Conservation (phyloP, 2,888 invertebrate genomes). For the Hedya salicella region DNA sequence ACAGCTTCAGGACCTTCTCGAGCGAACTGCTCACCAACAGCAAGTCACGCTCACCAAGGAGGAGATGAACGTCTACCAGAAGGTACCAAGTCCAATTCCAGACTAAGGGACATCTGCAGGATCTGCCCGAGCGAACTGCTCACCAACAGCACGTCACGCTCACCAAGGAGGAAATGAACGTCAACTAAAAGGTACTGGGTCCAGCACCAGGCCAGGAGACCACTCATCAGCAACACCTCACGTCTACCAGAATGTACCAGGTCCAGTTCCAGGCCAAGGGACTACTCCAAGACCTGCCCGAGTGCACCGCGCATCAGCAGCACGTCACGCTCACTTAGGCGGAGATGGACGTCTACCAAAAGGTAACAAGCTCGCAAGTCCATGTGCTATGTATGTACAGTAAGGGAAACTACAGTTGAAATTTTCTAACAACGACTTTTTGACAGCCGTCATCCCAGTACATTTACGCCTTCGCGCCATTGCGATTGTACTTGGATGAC, state of each 20-base stretch:
- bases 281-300: slow-evolving; percentile 86
- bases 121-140: slow-evolving; percentile 86
- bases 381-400: too few species aligned
- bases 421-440: too few species aligned
- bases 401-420: too few species aligned
- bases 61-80: slow-evolving; percentile 92
- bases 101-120: slow-evolving; percentile 85
- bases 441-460: too few species aligned
- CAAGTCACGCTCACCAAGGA: slow-evolving; percentile 87
- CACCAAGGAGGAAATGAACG: slow-evolving; percentile 88
- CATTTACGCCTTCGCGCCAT: too few species aligned
- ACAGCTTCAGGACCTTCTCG: slow-evolving; percentile 86
- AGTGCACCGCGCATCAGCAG: slow-evolving; percentile 82
- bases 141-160: slow-evolving; percentile 86
- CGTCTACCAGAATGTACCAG: too few species aligned
- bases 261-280: slow-evolving; percentile 87
- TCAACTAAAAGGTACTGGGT: too few species aligned
- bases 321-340: slow-evolving; percentile 87
- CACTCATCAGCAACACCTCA: too few species aligned
- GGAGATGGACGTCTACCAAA: slow-evolving; percentile 92
- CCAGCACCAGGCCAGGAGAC: slow-evolving; percentile 88
- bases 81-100: slow-evolving; percentile 91
- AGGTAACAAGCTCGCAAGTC: slow-evolving; percentile 90
- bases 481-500: too few species aligned
- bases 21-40: slow-evolving; percentile 82